Base-by-base conservation (phyloP, 2,797 vertebrate genomes). In the Betta splendens region DNA sequence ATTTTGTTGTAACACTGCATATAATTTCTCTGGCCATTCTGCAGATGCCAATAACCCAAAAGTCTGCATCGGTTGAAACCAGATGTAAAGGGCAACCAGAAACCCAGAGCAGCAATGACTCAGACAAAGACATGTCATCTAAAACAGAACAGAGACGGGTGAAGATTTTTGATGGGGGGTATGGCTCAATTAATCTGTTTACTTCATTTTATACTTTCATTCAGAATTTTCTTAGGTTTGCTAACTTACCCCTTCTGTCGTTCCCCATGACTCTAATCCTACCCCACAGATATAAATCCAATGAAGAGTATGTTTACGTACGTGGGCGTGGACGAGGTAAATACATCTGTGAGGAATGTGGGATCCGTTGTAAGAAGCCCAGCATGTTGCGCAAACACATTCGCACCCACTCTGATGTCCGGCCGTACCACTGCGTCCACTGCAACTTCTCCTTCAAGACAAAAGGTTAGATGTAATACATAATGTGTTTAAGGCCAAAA, bases 371-470 rank as follows among this genome's bases (percentile, higher is more conserved):
- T 86, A 99, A 99, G 90, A 99, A 99, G 62, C 98, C 98, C 56
- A 99, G 98, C 84, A 99, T 99, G 98, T 89, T 99, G 72, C 96
- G 97, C 81, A 99, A 99, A 83, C 98, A 99, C 74, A 99, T 99
- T 70, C 95, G 98, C 65, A 98, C 97, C 1, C 98, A 99, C 75
- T 98, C 97, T 0, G 98, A 99, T 56, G 95, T 99, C 31, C 94
- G 98, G 64, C 98, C 98, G 0, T 99, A 97, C 87, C 97, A 98
- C 83, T 99, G 98, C 85, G 90, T 92, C 51, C 94, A 96, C 87
- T 99, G 98, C 88, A 99, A 97, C 89, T 99, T 99, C 74, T 99
- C 97, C 77, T 99, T 99, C 86, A 99, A 99, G 91, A 99, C 98
- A 0, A 99, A 99, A 96, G 98, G 98, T 98, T 15, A 69, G 88